Percentiles rank a stretch among this genome's conserved stretches.
Conservation (phyloP, 2,888 invertebrate species). For the Tribolium freemani region DNA sequence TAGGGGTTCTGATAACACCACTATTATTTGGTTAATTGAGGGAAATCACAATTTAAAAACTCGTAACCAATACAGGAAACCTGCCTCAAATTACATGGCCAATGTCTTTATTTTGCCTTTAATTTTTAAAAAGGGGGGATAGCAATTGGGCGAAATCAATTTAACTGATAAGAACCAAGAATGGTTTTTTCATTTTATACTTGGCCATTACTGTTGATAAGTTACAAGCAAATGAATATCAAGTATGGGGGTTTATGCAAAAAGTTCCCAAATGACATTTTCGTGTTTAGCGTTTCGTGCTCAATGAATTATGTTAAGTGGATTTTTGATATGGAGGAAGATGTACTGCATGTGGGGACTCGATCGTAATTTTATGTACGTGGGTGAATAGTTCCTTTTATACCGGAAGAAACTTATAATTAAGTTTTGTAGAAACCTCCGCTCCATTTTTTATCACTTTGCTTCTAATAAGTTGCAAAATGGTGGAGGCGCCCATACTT, state of each 20-base stretch:
- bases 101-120: no score
- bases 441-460: not conserved
- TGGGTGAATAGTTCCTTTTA: slow-evolving; percentile 16
- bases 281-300: slow-evolving; percentile 25
- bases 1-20: not conserved
- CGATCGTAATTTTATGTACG: slow-evolving; percentile 15
- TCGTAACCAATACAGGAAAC: not conserved
- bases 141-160: not conserved
- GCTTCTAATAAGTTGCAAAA: slow-evolving; percentile 20
- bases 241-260: not conserved
- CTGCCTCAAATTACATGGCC: not conserved
- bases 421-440: not conserved
- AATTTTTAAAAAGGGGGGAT: slow-evolving; percentile 3
- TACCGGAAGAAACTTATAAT: slow-evolving; percentile 3
- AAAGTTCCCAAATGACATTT: slow-evolving; percentile 17
- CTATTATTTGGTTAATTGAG: not conserved
- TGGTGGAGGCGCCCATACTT: no score
- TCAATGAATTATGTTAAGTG: slow-evolving; percentile 4
- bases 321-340: slow-evolving; percentile 26
- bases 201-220: slow-evolving; percentile 4
- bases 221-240: slow-evolving; percentile 5
- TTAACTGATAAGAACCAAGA: not conserved
- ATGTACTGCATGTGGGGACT: slow-evolving; percentile 16
- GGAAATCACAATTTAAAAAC: not conserved
- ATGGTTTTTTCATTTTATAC: not conserved